Base-by-base conservation (phyloP, 2,888 invertebrate genomes). In the Gari tellinella region DNA sequence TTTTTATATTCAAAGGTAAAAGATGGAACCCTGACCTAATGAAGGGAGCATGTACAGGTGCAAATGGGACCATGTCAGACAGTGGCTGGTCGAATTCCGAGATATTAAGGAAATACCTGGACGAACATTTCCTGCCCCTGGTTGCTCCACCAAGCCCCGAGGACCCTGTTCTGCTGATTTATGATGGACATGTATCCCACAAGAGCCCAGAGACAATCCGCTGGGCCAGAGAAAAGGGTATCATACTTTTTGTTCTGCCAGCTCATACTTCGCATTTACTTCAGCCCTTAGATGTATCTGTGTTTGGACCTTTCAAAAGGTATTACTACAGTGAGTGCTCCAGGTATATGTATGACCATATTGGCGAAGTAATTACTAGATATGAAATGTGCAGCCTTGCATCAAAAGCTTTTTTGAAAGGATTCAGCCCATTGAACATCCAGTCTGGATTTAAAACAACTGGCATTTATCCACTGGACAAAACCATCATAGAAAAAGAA, bases 261-360 rank as follows among this genome's bases (percentile, higher is more conserved):
- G 65, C 72, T n/a, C 76, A 72, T 17, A 56, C 57, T 2, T 64
- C 60, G 12, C 60, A 72, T 58, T 1, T 69, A 1, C 45, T 72
- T 1, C 67, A 76, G 53, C 62, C 76, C 1, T 51, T 72, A 4
- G 76, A 76, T 61, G 69, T 61, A 0, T 21, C 62, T 17, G 31
- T 70, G 2, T 75, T 70, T 49, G 63, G 63, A 14, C 70, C 66
- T 2, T 67, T 70, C 37, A 70, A 75, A 19, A 43, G n/a, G 31
- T 14, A 41, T 45, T 75, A 75, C 19, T 65, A 75, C 41, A 21
- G 19, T 8, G 60, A 68, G 48, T 58, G 68, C 40, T 4, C 64
- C 0, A 4, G n/a, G 14, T 75, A 41, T 19, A 41, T 75, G 62
- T 49, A 40, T 3, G 17, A 14, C 8, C 38, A 75, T 41, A 53